A percentile compares a stretch with the other conserved stretches of the same genome.
phyloP scores from a whole-genome alignment of 2,888 invertebrate species.

The Tinea semifulvella region DNA sequence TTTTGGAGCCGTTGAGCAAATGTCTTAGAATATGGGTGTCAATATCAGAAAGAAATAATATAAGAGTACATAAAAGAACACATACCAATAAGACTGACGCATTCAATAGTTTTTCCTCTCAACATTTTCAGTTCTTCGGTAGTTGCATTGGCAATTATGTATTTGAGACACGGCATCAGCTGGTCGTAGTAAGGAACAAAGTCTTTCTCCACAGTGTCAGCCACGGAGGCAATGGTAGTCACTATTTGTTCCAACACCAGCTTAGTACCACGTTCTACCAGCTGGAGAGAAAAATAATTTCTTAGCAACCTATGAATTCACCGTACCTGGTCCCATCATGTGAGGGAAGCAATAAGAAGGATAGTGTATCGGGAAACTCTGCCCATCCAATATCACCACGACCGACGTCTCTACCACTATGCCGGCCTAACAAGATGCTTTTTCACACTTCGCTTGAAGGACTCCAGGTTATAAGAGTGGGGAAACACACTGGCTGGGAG shows the following conservation, averaged over 20 bases:
- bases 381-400: no score
- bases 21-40: no score
- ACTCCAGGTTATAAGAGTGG: no score
- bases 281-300: conserved; percentile 42
- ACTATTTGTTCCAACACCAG: conserved; percentile 97
- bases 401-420: no score
- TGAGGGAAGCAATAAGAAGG: no score
- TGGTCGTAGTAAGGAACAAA: conserved; percentile 95
- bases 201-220: conserved; percentile 97
- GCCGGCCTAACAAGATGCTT: no score
- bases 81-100: conserved; percentile 94
- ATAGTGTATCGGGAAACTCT: background rate
- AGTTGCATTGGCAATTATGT: conserved; percentile 94
- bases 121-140: conserved; percentile 88
- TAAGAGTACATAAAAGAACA: no score
- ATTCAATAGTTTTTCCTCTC: conserved; percentile 98
- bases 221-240: conserved; percentile 98
- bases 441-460: no score
- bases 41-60: no score
- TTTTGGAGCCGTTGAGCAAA: no score
- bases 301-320: no score
- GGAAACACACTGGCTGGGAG: no score
- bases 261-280: conserved; percentile 94
- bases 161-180: conserved; percentile 93
- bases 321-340: background rate